These are phyloP conservation scores for Cyclargus thomasi DNA, from an alignment of 1,140 invertebrate genomes.

Conservation along the genomic window DNA sequence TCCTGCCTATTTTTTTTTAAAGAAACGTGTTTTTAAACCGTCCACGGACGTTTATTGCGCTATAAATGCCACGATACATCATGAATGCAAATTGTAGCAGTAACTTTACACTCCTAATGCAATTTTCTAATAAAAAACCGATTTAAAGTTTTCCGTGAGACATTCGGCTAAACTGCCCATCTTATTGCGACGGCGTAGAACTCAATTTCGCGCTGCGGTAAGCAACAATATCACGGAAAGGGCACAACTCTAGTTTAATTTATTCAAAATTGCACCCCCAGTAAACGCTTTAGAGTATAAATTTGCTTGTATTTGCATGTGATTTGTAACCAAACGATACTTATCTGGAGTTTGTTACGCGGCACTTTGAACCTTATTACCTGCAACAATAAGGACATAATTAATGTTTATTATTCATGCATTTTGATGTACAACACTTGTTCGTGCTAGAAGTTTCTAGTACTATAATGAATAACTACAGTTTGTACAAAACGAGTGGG, in stretches of 20 bases:
- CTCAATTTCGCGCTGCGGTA: background rate
- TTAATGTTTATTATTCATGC: conserved; percentile 1
- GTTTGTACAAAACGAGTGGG: background rate
- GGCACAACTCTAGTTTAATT: background rate
- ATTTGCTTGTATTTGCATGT: background rate
- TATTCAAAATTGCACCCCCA: background rate
- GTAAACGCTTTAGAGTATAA: background rate
- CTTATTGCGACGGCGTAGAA: background rate
- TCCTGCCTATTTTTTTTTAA: background rate
- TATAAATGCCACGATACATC: conserved; percentile 10
- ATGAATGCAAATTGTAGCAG: conserved; percentile 10
- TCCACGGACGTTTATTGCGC: conserved; percentile 5
- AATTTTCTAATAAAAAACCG: conserved; percentile 9
- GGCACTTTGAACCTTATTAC: conserved; percentile 7
- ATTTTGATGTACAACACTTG: conserved; percentile 10
- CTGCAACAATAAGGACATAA: conserved; percentile 7
- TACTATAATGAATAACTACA: background rate
- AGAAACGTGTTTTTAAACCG: conserved; percentile 5
- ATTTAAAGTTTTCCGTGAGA: background rate
- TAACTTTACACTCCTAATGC: conserved; percentile 9
- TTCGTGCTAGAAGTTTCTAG: conserved; percentile 7
- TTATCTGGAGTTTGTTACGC: background rate
- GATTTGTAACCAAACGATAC: conserved; percentile 7
- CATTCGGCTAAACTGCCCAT: background rate
- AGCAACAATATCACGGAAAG: background rate